Conservation (phyloP, 1,140 invertebrate species). For the Leptopilina clavipes region DNA sequence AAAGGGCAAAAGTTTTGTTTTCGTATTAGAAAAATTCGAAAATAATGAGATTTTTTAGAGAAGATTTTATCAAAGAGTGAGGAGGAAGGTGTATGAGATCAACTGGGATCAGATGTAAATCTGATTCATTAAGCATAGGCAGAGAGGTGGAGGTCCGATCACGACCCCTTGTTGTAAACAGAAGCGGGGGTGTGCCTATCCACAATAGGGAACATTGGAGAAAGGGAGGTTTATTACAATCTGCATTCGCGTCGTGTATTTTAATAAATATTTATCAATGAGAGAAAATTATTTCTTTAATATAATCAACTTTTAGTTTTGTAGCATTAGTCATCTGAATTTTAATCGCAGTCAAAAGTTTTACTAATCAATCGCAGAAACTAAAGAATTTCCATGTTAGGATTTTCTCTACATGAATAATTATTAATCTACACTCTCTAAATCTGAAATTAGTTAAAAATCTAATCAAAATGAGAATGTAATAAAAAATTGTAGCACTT, state of each 20-base stretch:
- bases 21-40: slow-evolving; percentile 49
- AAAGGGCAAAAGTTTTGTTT: too few species aligned
- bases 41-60: slow-evolving; percentile 40
- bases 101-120: slow-evolving; percentile 73
- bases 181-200: slow-evolving; percentile 57
- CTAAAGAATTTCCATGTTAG: too few species aligned
- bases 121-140: slow-evolving; percentile 71
- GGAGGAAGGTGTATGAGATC: slow-evolving; percentile 62
- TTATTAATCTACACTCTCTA: too few species aligned
- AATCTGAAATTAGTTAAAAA: too few species aligned
- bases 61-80: slow-evolving; percentile 64
- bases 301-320: too few species aligned
- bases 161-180: slow-evolving; percentile 60
- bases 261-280: slow-evolving; percentile 37
- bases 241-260: not conserved
- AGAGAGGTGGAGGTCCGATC: slow-evolving; percentile 45
- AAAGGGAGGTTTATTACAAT: slow-evolving; percentile 28
- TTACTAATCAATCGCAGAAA: too few species aligned
- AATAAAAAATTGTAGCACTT: too few species aligned
- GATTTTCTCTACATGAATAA: too few species aligned
- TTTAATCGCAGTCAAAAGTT: too few species aligned
- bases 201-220: not conserved
- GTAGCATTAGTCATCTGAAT: too few species aligned
- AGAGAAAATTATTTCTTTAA: slow-evolving; percentile 39
- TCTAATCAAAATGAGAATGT: too few species aligned